Percentiles rank a stretch among this genome's conserved stretches.
phyloP scores from a whole-genome alignment of 2,113 vertebrate species.

The Mugil cephalus region DNA sequence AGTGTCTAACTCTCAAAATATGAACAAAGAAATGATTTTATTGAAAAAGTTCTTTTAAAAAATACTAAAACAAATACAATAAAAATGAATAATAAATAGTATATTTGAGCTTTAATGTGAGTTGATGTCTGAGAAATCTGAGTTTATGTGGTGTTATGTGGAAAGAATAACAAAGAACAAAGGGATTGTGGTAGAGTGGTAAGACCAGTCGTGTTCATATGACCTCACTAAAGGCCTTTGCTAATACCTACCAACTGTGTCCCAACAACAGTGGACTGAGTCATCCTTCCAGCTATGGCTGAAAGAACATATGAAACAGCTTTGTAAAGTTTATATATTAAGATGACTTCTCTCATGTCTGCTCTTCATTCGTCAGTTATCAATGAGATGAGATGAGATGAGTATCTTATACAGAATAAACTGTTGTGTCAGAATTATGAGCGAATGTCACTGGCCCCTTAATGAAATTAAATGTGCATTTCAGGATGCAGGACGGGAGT shows the following conservation, averaged over 20 bases:
- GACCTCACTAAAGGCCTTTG: slow-evolving; percentile 54
- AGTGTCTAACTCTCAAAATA: no score
- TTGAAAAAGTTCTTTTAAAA: no score
- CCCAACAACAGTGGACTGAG: slow-evolving; percentile 68
- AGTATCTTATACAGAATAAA: background rate
- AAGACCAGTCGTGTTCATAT: slow-evolving; percentile 51
- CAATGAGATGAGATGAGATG: background rate
- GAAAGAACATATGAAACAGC: background rate
- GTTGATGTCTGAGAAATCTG: background rate
- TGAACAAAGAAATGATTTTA: no score
- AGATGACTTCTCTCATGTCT: slow-evolving; percentile 11
- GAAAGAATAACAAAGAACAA: slow-evolving; percentile 3
- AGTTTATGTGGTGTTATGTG: background rate
- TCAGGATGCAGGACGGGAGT: slow-evolving; percentile 89
- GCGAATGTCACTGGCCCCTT: background rate
- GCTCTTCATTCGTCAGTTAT: slow-evolving; percentile 22
- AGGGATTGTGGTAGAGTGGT: slow-evolving; percentile 22
- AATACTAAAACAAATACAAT: no score
- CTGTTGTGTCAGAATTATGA: slow-evolving; percentile 1
- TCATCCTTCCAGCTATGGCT: slow-evolving; percentile 63
- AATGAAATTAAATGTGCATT: slow-evolving; percentile 59
- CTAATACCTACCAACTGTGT: slow-evolving; percentile 76
- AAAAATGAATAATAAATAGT: no score
- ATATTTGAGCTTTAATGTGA: no score
- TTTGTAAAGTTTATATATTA: slow-evolving; percentile 39